A percentile compares a stretch with the other conserved stretches of the same genome.
phyloP scores from a whole-genome alignment of 2,113 vertebrate species.

The Oxygymnocypris stewartii region DNA sequence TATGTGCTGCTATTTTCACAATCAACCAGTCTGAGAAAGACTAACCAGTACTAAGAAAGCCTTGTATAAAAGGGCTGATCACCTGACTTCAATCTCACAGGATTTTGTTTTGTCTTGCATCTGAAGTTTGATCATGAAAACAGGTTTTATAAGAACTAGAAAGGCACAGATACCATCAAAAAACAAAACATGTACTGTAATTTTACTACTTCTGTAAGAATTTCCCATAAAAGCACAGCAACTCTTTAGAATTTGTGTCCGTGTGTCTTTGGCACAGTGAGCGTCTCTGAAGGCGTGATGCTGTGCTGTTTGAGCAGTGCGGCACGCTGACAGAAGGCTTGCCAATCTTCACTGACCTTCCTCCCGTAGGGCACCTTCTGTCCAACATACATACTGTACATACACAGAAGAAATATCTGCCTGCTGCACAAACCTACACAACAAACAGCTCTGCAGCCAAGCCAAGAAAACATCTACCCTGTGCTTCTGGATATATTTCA shows the following conservation, averaged over 20 bases:
- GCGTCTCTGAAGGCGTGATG: background rate
- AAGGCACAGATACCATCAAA: background rate
- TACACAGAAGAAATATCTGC: background rate
- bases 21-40: background rate
- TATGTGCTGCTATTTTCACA: background rate
- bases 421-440: background rate
- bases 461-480: background rate
- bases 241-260: background rate
- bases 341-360: slow-evolving; percentile 35
- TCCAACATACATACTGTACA: slow-evolving; percentile 2
- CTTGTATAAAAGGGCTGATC: background rate
- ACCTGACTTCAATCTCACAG: background rate
- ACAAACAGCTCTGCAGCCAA: background rate
- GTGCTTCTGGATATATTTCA: background rate
- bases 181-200: background rate
- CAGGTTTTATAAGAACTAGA: background rate
- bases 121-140: background rate
- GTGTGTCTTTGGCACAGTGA: slow-evolving; percentile 46
- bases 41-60: background rate
- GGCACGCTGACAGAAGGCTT: background rate
- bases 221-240: background rate
- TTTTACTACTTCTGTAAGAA: too few relatives aligned
- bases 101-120: background rate
- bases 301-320: background rate
- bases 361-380: slow-evolving; percentile 39